Base-by-base conservation (phyloP, 1,140 invertebrate species). In the Caenorhabditis brenneri region DNA sequence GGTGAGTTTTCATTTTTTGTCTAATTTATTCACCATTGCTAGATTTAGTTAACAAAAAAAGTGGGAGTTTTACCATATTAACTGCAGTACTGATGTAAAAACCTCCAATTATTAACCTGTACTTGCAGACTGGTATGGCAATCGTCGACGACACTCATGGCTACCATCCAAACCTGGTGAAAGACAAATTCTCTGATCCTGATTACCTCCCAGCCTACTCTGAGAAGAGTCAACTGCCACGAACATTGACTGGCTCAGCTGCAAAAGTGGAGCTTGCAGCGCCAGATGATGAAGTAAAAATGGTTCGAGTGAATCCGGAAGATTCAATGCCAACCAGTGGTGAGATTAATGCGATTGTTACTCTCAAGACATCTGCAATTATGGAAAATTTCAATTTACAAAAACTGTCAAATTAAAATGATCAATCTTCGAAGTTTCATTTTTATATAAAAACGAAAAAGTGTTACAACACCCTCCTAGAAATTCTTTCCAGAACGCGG, bases 131-230 rank as follows among this genome's bases (percentile, higher is more conserved):
- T 4, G 81, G 81, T 1, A 46, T 84, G 33, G 42, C 83, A n/a
- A 84, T 84, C n/a, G 83, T 84, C 4, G 83, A 84, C 29, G 12
- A 60, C 7, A 55, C 69, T 3, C 78, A 60, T 29, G 83, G 51
- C 1, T 55, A 65, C 49, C 22, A 78, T 53, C 83, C 83, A 19
- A 53, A 60, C 9, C 27, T 79, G 15, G 39, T 58, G 0, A 39
- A 39, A 15, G 82, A 83, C 39, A 36, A 36, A 27, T 83, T 83
- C 42, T 31, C 55, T 16, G 39, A 42, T 49, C 31, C 36, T 2
- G 65, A 74, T 22, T 74, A 74, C 10, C 65, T 74, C 1, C 65
- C 65, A 27, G 65, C 65, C 36, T 74, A 74, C n/a, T 74, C 65
- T n/a, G 81, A 58, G 42, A 82, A 69, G 24, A 82, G 60, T 74